Evolutionary conservation across 1,140 invertebrate genomes (phyloP).

Genomic region (Propsilocerus akamusi): DNA sequence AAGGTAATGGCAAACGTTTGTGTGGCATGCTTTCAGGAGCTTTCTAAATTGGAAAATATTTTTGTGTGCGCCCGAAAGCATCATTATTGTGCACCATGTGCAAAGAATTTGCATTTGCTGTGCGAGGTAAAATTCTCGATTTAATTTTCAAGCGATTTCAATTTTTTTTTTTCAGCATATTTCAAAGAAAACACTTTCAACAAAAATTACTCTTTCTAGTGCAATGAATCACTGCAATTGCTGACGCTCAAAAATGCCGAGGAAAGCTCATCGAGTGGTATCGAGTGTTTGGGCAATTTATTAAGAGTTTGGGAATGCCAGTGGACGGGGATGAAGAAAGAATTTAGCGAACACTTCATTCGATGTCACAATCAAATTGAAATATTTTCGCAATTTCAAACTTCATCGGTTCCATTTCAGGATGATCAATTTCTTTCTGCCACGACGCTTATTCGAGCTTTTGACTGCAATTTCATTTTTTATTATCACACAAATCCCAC

Average conservation of each 20-base stretch:
- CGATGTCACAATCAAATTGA: background rate
- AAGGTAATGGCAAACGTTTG: background rate
- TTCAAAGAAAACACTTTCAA: background rate
- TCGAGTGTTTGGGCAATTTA: conserved; percentile 2
- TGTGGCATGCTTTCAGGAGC: background rate
- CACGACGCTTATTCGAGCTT: background rate
- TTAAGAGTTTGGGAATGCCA: background rate
- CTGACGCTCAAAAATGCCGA: background rate
- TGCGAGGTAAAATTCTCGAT: background rate
- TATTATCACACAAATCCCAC: background rate
- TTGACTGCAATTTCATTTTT: background rate
- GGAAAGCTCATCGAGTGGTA: background rate
- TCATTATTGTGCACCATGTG: background rate
- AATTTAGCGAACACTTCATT: background rate
- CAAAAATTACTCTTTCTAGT: background rate
- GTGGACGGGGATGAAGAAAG: background rate
- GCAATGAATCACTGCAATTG: background rate
- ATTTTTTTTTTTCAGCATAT: background rate
- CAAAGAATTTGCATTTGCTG: background rate
- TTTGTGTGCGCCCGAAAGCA: background rate
- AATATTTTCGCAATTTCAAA: conserved; percentile 3
- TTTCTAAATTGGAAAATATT: background rate
- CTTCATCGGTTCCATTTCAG: conserved; percentile 2
- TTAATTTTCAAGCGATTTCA: background rate
- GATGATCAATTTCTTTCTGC: background rate